Base-by-base conservation (phyloP, 2,888 invertebrate genomes). In the Lasioglossum villosulum region DNA sequence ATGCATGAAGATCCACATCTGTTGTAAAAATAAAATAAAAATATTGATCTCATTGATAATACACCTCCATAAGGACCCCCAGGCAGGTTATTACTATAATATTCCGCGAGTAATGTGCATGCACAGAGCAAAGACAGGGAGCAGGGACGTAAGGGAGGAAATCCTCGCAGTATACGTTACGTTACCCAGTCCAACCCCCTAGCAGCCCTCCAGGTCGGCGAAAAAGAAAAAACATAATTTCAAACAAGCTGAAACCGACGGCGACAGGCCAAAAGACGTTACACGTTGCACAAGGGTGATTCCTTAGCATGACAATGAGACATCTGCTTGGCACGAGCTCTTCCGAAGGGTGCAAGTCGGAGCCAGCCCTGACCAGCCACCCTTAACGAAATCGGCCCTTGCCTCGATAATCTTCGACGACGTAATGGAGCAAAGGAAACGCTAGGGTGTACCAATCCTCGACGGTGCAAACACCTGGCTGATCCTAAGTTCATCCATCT, bases 241-340 rank as follows among this genome's bases (percentile, higher is more conserved):
- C 85, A 86, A 91, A 89, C 90, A 90, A 88, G 88, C 83, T 85
- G 86, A 90, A 87, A 83, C 88, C 88, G 85, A 84, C 87, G 87
- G 87, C 87, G 86, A 85, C 88, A 80, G 88, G 83, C 86, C 86
- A 87, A 92, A 92, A 93, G 92, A 93, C 93, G 93, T 93, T 92
- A 93, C 90, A 83, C 91, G 88, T 90, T 86, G 88, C 90, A 90
- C 85, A 88, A 86, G 91, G 89, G 91, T 86, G 89, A 89, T 91
- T 90, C 92, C 88, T 94, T 94, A 94, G 91, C 94, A 94, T 94
- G 93, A 94, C 94, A 94, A 94, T 94, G 87, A 93, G 93, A 94
- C 94, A 94, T 94, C 94, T 94, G 94, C 94, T 91, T 91, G 93
- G 93, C 93, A 93, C 93, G 93, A 93, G 93, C 92, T 92, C 92